These are phyloP conservation scores for Tragulus kanchil DNA, from an alignment of 2,113 vertebrate genomes.

Conservation along the genomic window DNA sequence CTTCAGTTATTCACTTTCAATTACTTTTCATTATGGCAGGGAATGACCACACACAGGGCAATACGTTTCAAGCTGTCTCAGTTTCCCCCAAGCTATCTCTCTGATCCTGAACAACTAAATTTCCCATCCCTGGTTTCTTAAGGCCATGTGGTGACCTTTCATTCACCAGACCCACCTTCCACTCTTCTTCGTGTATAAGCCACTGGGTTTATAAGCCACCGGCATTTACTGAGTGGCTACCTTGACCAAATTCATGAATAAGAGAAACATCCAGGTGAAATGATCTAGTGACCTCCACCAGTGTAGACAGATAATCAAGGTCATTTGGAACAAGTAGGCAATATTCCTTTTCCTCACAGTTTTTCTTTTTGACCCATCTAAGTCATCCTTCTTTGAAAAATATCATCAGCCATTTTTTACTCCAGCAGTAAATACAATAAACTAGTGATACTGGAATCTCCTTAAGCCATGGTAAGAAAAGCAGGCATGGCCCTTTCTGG, in stretches of 20 bases:
- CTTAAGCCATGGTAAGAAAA: background rate
- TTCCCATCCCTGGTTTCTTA: background rate
- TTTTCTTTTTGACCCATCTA: background rate
- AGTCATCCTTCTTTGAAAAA: background rate
- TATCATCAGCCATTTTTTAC: background rate
- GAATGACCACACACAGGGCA: background rate
- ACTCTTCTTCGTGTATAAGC: background rate
- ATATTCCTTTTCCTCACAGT: background rate
- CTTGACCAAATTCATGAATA: background rate
- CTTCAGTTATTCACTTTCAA: background rate
- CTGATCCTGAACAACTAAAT: background rate
- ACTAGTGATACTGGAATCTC: background rate
- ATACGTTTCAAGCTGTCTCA: background rate
- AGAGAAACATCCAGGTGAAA: background rate
- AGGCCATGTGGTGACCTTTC: background rate
- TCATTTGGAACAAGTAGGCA: background rate
- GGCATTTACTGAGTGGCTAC: background rate
- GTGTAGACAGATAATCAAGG: background rate
- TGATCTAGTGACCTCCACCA: too few species aligned
- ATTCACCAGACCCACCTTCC: background rate
- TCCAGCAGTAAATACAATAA: background rate
- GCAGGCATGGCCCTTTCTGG: background rate
- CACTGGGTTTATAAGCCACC: background rate
- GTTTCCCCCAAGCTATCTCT: background rate
- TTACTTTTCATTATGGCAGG: background rate